phyloP scores from a whole-genome alignment of 2,113 vertebrate genomes.

The Sander vitreus region DNA sequence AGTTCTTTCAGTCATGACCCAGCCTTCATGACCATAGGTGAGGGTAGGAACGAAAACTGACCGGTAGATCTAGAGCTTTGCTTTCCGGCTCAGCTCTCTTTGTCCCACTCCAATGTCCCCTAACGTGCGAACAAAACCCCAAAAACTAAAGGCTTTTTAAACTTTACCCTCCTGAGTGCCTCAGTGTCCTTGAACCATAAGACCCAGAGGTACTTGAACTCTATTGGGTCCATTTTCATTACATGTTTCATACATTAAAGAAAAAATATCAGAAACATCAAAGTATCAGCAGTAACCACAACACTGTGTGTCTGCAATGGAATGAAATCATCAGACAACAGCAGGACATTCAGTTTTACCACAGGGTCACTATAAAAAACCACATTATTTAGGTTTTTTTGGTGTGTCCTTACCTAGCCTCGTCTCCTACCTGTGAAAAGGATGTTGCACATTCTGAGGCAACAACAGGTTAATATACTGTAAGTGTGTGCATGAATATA shows the following conservation, averaged over 20 bases:
- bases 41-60: too few species aligned
- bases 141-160: too few species aligned
- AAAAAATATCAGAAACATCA: not conserved
- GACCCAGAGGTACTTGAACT: too few species aligned
- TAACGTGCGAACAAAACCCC: too few species aligned
- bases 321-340: not conserved
- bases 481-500: slow-evolving; percentile 6
- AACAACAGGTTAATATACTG: not conserved
- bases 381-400: not conserved
- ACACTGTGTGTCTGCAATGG: not conserved
- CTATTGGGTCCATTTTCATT: too few species aligned
- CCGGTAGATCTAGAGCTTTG: too few species aligned
- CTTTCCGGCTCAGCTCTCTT: too few species aligned
- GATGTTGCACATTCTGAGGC: not conserved
- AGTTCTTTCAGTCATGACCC: too few species aligned
- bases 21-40: too few species aligned
- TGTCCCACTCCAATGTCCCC: too few species aligned
- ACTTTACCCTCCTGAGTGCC: too few species aligned
- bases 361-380: not conserved
- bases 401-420: not conserved
- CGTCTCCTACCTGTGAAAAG: not conserved
- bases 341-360: not conserved
- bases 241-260: not conserved
- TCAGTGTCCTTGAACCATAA: too few species aligned
- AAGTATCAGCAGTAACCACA: not conserved